Conservation (phyloP, 1,140 invertebrate genomes). For the Leptinotarsa defecta region DNA sequence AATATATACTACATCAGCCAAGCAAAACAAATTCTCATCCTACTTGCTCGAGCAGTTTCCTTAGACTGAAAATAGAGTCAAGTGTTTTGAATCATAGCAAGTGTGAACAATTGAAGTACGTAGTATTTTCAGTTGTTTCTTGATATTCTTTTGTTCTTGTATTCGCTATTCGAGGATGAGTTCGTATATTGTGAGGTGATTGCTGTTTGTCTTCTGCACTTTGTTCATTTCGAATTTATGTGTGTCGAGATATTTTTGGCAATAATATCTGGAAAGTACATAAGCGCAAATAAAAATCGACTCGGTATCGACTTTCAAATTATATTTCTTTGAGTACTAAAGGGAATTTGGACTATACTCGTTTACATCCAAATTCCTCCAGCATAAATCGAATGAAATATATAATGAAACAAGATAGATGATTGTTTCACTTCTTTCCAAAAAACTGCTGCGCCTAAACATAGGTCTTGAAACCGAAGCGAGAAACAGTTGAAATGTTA, state of each 20-base stretch:
- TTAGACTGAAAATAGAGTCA: conserved; percentile 29
- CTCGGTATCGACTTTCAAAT: no score
- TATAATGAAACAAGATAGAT: no score
- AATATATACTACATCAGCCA: conserved; percentile 13
- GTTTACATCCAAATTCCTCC: no score
- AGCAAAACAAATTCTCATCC: conserved; percentile 22
- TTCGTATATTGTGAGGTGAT: conserved; percentile 22
- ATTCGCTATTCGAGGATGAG: conserved; percentile 23
- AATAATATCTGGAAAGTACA: not conserved
- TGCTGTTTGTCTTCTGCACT: conserved; percentile 9
- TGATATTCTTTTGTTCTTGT: conserved; percentile 24
- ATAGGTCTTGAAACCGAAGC: no score
- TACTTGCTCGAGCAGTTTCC: conserved; percentile 28
- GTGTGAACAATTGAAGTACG: conserved; percentile 33
- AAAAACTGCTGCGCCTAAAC: no score
- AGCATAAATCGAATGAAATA: no score
- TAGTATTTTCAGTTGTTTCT: conserved; percentile 31
- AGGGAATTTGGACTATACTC: no score
- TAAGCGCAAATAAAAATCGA: no score
- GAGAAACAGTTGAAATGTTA: no score
- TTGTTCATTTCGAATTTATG: conserved; percentile 16
- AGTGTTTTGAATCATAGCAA: conserved; percentile 26
- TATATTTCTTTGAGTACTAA: no score
- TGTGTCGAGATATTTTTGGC: not conserved
- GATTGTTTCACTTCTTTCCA: no score